Percentiles rank a stretch among this genome's conserved stretches.
phyloP scores from a whole-genome alignment of 2,888 invertebrate genomes.

The Drosophila mayaguana region DNA sequence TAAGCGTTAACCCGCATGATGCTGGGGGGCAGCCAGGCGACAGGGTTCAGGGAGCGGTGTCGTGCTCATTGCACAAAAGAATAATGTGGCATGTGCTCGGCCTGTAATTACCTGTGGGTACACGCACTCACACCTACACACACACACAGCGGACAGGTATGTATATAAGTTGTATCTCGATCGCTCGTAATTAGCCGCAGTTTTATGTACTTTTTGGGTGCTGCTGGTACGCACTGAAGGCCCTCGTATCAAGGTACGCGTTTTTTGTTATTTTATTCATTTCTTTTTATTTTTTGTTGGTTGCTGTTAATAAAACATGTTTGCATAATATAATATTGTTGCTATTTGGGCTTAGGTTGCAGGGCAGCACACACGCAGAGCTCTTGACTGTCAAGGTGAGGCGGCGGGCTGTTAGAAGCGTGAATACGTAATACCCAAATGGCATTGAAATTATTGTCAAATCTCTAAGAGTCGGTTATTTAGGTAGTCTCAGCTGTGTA shows the following conservation, averaged over 20 bases:
- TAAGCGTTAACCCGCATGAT: constrained; percentile 36
- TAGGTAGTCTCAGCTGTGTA: background rate
- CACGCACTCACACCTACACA: constrained; percentile 37
- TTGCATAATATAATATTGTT: constrained; percentile 70
- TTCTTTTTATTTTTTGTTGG: background rate
- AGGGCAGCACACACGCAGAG: constrained; percentile 28
- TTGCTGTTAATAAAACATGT: constrained; percentile 56
- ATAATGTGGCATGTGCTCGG: constrained; percentile 80
- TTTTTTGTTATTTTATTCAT: constrained; percentile 34
- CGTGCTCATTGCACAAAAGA: constrained; percentile 79
- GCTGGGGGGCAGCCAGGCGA: constrained; percentile 7
- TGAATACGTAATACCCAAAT: constrained; percentile 34
- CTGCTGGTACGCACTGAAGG: constrained; percentile 55
- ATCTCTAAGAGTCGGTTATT: background rate
- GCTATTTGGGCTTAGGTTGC: constrained; percentile 20
- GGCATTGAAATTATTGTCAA: constrained; percentile 17
- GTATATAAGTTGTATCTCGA: constrained; percentile 25
- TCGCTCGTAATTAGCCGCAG: constrained; percentile 72
- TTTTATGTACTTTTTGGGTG: constrained; percentile 43
- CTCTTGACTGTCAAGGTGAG: constrained; percentile 65
- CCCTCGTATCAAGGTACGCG: constrained; percentile 67
- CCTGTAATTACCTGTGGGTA: constrained; percentile 66
- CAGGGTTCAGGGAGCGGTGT: constrained; percentile 40
- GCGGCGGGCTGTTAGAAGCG: constrained; percentile 17
- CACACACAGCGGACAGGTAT: constrained; percentile 5